A percentile compares a stretch with the other conserved stretches of the same genome.
phyloP scores from a whole-genome alignment of 2,797 vertebrate genomes.

The Myotis pilosus region DNA sequence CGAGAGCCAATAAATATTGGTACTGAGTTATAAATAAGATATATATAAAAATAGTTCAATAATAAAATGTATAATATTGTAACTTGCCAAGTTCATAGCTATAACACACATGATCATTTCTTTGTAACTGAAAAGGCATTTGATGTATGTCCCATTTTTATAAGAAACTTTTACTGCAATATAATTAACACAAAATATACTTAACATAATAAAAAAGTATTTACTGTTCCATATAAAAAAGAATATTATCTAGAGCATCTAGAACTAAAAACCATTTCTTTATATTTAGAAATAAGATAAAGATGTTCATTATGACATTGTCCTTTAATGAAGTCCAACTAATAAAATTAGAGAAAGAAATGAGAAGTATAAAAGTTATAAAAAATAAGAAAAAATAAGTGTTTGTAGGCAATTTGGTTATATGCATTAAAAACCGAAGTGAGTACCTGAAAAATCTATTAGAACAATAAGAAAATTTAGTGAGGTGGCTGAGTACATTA shows the following conservation, averaged over 20 bases:
- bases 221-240: not conserved
- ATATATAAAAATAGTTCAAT: not conserved
- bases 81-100: not conserved
- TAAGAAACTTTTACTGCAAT: not conserved
- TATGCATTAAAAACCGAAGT: not conserved
- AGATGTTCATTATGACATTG: not conserved
- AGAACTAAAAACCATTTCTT: not conserved
- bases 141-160: not conserved
- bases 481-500: not conserved
- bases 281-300: not conserved
- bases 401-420: not conserved
- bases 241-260: not conserved
- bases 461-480: not conserved
- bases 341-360: not conserved
- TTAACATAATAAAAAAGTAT: not conserved
- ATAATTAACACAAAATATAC: not conserved
- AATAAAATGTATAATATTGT: not conserved
- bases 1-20: not conserved
- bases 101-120: not conserved
- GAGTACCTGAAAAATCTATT: not conserved
- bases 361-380: not conserved
- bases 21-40: not conserved
- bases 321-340: not conserved
- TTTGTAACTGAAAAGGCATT: not conserved
- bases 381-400: slow-evolving; percentile 13